Percentiles rank a stretch among this genome's conserved stretches.
phyloP scores from a whole-genome alignment of 1,140 invertebrate species.

The Druon quercuslanigerum region DNA sequence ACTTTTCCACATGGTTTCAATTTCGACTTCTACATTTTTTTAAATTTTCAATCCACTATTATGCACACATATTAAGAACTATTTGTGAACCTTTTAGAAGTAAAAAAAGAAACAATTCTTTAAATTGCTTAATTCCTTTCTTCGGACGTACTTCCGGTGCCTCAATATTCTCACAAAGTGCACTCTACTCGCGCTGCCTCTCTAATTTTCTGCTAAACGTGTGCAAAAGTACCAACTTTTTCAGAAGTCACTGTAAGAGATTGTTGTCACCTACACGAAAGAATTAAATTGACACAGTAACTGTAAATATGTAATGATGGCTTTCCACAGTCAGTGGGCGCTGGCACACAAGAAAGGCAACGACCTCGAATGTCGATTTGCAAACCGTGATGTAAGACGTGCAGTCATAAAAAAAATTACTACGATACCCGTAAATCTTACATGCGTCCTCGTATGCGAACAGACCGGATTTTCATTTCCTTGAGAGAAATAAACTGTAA shows the following conservation, averaged over 20 bases:
- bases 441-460: background rate
- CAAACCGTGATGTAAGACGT: slow-evolving; percentile 54
- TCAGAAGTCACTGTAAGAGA: background rate
- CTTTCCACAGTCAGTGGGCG: slow-evolving; percentile 52
- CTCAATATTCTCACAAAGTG: slow-evolving; percentile 9
- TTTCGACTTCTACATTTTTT: too few relatives aligned
- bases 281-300: slow-evolving; percentile 47
- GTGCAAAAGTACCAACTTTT: background rate
- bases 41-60: too few relatives aligned
- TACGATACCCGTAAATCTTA: slow-evolving; percentile 8
- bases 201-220: slow-evolving; percentile 7
- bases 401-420: slow-evolving; percentile 20
- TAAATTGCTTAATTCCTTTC: background rate
- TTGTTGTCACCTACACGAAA: slow-evolving; percentile 16
- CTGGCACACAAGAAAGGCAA: slow-evolving; percentile 67
- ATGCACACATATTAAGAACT: too few relatives aligned
- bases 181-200: slow-evolving; percentile 33
- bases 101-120: background rate
- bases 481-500: background rate
- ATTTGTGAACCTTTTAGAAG: background rate
- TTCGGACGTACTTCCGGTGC: background rate
- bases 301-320: slow-evolving; percentile 49
- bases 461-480: background rate
- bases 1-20: too few relatives aligned
- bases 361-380: slow-evolving; percentile 68